Evolutionary conservation across 1,140 invertebrate species (phyloP).

Genomic region (Whitmania pigra): DNA sequence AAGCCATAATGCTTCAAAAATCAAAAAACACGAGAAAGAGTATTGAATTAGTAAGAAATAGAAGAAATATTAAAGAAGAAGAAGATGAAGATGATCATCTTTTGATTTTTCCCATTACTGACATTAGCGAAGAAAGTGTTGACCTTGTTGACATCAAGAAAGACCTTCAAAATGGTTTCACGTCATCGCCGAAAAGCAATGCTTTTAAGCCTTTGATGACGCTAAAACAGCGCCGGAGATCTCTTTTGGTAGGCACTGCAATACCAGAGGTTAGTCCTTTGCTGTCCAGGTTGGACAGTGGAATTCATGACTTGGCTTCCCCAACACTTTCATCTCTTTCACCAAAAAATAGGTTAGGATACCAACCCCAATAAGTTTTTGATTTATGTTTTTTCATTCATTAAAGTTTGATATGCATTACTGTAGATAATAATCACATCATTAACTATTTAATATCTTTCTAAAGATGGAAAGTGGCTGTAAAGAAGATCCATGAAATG

Average conservation of each 20-base stretch:
- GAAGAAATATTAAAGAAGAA: not conserved
- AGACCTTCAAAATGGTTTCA: not conserved
- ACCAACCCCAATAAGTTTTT: not conserved
- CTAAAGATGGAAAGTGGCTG: conserved; percentile 23
- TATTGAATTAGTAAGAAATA: not conserved
- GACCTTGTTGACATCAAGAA: not conserved
- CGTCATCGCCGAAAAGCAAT: conserved; percentile 3
- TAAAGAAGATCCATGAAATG: conserved; percentile 23
- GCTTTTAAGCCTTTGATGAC: conserved; percentile 18
- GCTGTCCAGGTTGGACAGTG: not conserved
- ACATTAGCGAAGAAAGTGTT: conserved; percentile 9
- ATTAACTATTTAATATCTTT: not conserved
- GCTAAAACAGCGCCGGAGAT: conserved; percentile 13
- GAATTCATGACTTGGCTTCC: conserved; percentile 1
- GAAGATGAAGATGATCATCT: conserved; percentile 3
- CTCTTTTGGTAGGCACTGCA: conserved; percentile 10
- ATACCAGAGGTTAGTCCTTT: not conserved
- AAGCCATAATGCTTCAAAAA: not conserved
- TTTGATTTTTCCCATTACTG: conserved; percentile 15
- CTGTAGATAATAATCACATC: not conserved
- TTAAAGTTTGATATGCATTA: not conserved
- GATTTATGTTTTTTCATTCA: not conserved
- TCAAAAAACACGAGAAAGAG: not conserved
- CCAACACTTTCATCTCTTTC: not conserved
- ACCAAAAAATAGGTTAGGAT: not conserved